Conservation (phyloP, 2,888 invertebrate species). For the Tetranychus truncatus region DNA sequence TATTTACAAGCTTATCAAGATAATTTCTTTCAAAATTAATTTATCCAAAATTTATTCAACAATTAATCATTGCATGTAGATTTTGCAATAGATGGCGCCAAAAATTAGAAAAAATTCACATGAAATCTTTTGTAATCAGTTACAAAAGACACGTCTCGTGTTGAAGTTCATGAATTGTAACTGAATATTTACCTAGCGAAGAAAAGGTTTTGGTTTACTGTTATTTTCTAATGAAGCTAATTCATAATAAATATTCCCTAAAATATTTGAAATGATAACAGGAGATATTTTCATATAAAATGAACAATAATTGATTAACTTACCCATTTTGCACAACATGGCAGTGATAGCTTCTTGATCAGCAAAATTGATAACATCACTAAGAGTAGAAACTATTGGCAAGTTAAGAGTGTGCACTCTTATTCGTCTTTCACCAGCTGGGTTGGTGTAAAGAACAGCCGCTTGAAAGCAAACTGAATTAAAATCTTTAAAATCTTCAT, state of each 20-base stretch:
- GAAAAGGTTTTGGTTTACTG: no score
- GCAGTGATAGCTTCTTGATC: slow-evolving; percentile 86
- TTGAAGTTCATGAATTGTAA: neutral
- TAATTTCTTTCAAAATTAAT: no score
- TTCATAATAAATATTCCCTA: neutral
- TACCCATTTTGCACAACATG: slow-evolving; percentile 70
- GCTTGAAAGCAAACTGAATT: slow-evolving; percentile 91
- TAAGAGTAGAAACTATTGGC: slow-evolving; percentile 63
- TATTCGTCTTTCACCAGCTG: slow-evolving; percentile 71
- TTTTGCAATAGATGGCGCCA: neutral
- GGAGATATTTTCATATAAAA: no score
- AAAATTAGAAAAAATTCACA: slow-evolving; percentile 9
- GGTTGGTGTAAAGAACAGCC: slow-evolving; percentile 80
- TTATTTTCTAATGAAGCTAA: neutral
- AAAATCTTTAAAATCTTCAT: slow-evolving; percentile 66
- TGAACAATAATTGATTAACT: slow-evolving; percentile 32
- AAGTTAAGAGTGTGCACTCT: slow-evolving; percentile 90
- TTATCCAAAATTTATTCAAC: no score
- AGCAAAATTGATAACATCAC: slow-evolving; percentile 66
- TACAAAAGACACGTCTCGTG: slow-evolving; percentile 1
- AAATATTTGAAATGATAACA: neutral
- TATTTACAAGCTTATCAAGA: no score
- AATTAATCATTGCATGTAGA: no score
- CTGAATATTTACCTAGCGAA: no score
- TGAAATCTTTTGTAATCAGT: neutral